phyloP scores from a whole-genome alignment of 2,113 vertebrate species.

The Nestor notabilis region DNA sequence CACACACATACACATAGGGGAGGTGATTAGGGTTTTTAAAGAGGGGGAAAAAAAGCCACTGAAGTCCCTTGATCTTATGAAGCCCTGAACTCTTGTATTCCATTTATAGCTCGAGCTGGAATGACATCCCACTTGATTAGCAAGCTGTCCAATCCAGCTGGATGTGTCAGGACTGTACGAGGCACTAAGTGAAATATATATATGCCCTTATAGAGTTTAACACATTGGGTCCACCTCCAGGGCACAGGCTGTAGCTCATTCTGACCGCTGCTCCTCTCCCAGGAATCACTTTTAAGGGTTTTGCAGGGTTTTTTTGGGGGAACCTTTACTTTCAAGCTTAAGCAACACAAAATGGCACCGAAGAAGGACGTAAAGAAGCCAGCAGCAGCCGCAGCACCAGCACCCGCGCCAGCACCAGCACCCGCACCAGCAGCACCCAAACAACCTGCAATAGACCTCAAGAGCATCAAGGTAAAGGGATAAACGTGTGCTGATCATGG shows the following conservation, averaged over 20 bases:
- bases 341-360: conserved; percentile 81
- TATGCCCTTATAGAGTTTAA: conserved; percentile 76
- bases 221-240: conserved; percentile 74
- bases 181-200: conserved; percentile 87
- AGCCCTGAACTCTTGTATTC: conserved; percentile 77
- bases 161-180: conserved; percentile 77
- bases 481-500: not conserved
- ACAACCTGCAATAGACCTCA: conserved; percentile 79
- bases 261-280: conserved; percentile 61
- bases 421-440: conserved; percentile 65
- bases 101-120: conserved; percentile 83
- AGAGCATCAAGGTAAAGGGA: conserved; percentile 81
- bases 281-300: conserved; percentile 63
- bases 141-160: conserved; percentile 84
- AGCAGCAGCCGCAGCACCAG: conserved; percentile 59
- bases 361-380: conserved; percentile 86
- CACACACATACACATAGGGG: not conserved
- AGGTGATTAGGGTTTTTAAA: not conserved
- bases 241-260: conserved; percentile 76
- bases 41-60: not conserved
- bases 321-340: conserved; percentile 58
- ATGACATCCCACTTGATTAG: conserved; percentile 83
- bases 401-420: conserved; percentile 53
- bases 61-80: conserved; percentile 68
- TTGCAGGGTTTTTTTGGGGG: not conserved